phyloP scores from a whole-genome alignment of 37 sponge, comb jelly and placozoan species.

The Aphrocallistes beatrix region DNA sequence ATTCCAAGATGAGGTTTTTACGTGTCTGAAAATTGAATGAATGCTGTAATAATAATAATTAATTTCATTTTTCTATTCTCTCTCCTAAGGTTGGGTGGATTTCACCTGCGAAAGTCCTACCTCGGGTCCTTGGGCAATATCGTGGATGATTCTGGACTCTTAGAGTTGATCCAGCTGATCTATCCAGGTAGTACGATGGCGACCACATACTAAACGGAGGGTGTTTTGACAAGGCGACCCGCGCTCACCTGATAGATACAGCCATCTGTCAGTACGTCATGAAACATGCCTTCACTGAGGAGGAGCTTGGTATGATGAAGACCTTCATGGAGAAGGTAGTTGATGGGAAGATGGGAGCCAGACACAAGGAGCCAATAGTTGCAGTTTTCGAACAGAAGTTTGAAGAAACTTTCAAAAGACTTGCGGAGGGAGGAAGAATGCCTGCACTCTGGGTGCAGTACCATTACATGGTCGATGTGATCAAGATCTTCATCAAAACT shows the following conservation, averaged over 20 bases:
- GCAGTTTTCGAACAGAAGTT: background rate
- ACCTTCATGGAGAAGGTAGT: background rate
- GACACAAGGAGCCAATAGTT: too few species aligned
- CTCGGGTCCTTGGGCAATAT: conserved; percentile 22
- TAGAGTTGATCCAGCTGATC: conserved; percentile 17
- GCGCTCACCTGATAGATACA: conserved; percentile 28
- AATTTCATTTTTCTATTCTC: too few species aligned
- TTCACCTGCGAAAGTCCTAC: conserved; percentile 21
- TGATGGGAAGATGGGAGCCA: background rate
- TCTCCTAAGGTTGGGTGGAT: conserved; percentile 25
- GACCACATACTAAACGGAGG: conserved; percentile 27
- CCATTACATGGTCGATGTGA: background rate
- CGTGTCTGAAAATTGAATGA: too few species aligned
- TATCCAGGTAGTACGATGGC: conserved; percentile 26
- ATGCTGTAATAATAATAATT: too few species aligned
- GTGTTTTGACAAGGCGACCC: conserved; percentile 24
- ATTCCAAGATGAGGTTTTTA: too few species aligned
- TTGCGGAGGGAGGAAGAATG: background rate
- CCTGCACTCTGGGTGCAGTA: background rate
- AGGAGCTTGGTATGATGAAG: background rate
- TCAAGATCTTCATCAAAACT: too few species aligned
- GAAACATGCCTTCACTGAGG: background rate
- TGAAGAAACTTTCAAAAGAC: background rate
- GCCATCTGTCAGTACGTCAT: background rate
- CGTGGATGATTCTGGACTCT: conserved; percentile 25